phyloP scores from a whole-genome alignment of 2,888 invertebrate genomes.

The Monochamus alternatus region DNA sequence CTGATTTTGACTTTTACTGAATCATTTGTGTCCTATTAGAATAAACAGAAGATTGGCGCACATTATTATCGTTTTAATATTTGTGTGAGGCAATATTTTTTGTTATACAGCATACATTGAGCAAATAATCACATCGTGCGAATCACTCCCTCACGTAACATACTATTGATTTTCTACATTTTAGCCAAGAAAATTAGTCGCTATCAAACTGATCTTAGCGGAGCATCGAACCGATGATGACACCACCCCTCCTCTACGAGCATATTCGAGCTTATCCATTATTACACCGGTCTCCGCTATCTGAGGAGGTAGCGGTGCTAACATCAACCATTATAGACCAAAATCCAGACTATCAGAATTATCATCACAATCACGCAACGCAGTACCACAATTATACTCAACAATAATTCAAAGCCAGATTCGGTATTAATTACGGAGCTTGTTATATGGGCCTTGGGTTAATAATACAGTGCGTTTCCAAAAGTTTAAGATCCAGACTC shows the following conservation, averaged over 20 bases:
- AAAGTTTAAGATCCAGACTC: constrained; percentile 25
- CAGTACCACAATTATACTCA: constrained; percentile 42
- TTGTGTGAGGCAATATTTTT: too few relatives aligned
- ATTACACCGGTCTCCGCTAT: constrained; percentile 2
- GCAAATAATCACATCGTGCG: too few relatives aligned
- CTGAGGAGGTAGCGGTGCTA: constrained; percentile 21
- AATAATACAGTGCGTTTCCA: constrained; percentile 25
- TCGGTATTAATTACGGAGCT: constrained; percentile 19
- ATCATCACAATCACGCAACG: constrained; percentile 54
- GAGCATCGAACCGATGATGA: not conserved
- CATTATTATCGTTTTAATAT: too few relatives aligned
- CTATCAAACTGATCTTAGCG: not conserved
- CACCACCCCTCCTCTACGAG: not conserved
- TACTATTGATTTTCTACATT: not conserved
- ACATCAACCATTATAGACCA: constrained; percentile 47
- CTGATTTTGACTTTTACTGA: too few relatives aligned
- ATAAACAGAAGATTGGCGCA: too few relatives aligned
- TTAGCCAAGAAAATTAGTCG: not conserved
- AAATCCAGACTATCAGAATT: constrained; percentile 60
- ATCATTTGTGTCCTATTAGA: too few relatives aligned
- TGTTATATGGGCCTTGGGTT: constrained; percentile 22
- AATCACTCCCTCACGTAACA: too few relatives aligned
- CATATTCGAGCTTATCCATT: not conserved
- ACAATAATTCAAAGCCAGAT: constrained; percentile 36
- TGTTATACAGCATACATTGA: too few relatives aligned